phyloP scores from a whole-genome alignment of 2,797 vertebrate genomes.

The Scleropages formosus region DNA sequence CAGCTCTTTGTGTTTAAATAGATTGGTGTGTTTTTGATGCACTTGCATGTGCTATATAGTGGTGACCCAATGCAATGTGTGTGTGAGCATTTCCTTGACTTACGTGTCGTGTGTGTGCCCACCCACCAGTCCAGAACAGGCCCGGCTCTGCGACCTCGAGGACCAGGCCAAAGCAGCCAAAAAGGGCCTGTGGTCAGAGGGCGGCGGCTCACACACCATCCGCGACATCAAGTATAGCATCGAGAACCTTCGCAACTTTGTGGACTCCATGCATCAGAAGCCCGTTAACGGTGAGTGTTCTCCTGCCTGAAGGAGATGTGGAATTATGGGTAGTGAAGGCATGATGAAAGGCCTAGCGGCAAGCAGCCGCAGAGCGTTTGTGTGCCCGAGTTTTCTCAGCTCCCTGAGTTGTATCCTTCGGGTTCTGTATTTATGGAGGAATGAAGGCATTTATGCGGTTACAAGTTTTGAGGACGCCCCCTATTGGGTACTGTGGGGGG shows the following conservation, averaged over 20 bases:
- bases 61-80: too few relatives aligned
- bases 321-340: constrained; percentile 2
- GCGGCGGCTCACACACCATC: constrained; percentile 80
- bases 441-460: too few relatives aligned
- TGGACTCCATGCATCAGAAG: constrained; percentile 95
- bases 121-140: constrained; percentile 84
- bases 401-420: too few relatives aligned
- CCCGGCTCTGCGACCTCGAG: constrained; percentile 85
- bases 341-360: constrained; percentile 1
- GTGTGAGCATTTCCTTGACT: too few relatives aligned
- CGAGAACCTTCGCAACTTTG: constrained; percentile 91
- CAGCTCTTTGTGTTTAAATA: not conserved
- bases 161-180: constrained; percentile 84
- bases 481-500: too few relatives aligned
- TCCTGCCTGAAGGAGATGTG: not conserved
- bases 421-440: too few relatives aligned
- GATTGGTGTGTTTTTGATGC: not conserved
- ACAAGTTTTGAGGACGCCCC: too few relatives aligned
- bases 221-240: constrained; percentile 91
- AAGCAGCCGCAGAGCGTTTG: constrained; percentile 18
- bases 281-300: constrained; percentile 83
- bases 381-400: too few relatives aligned
- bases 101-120: constrained; percentile 4
- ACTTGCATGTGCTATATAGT: too few relatives aligned
- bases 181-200: constrained; percentile 92